A percentile compares a stretch with the other conserved stretches of the same genome.
Evolutionary conservation across 2,797 vertebrate genomes (phyloP).

Genomic region (Sebastes aleutianus): DNA sequence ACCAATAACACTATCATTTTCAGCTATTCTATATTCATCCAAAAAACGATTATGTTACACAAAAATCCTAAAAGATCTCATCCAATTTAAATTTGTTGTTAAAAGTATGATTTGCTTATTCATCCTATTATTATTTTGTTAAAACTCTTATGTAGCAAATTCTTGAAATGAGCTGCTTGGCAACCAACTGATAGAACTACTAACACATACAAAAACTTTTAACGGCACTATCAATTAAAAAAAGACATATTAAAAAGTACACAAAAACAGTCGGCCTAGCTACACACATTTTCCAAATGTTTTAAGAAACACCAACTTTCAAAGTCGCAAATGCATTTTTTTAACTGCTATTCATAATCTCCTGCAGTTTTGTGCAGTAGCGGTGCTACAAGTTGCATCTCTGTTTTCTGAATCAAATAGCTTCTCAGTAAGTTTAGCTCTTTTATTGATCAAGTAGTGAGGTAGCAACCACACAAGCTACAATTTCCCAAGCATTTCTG

Average conservation of each 20-base stretch:
- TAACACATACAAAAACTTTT: accelerated
- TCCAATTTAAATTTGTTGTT: background rate
- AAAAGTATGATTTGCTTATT: background rate
- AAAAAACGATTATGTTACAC: background rate
- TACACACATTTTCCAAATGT: no score
- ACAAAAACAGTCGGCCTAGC: background rate
- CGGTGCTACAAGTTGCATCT: no score
- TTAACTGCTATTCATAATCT: background rate
- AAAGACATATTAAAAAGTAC: background rate
- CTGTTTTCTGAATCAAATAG: no score
- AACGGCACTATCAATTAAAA: background rate
- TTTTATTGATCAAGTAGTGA: no score
- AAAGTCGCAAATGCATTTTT: background rate
- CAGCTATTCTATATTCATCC: background rate
- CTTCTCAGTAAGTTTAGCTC: no score
- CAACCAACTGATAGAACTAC: background rate
- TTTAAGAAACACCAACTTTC: no score
- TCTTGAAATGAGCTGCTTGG: background rate
- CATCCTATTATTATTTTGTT: background rate
- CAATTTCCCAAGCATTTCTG: no score
- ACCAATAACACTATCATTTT: background rate
- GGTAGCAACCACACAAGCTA: no score
- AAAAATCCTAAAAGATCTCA: background rate
- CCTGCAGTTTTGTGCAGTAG: background rate
- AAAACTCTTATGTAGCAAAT: background rate